Base-by-base conservation (phyloP, 2,113 vertebrate species). In the Rhipidura dahli region DNA sequence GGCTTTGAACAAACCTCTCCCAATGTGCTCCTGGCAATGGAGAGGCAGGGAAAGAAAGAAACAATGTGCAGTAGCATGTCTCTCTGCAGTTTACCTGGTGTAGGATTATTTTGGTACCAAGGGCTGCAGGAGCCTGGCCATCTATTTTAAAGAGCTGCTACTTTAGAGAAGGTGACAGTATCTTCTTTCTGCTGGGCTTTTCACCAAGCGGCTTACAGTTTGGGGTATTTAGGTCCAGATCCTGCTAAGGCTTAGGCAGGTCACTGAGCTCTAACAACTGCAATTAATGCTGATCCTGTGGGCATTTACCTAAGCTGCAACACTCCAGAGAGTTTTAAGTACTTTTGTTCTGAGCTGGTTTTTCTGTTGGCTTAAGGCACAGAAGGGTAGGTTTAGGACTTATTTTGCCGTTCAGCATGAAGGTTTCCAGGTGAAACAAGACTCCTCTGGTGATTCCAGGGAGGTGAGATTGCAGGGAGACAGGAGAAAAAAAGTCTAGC, bases 1-100 rank as follows among this genome's bases (percentile, higher is more conserved):
- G 2, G 42, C 47, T 73, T 37, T 13, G 19, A 45, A 73, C 28
- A 92, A 85, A 82, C 16, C 51, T 47, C 54, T 89, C 31, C 30
- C 4, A 2, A 5, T 0, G 1, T 1, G 7, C 15, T 68, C 64
- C 73, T 27, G 16, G 51, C 33, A 53, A 45, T 0, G 7, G 33
- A 78, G 30, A 40, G 18, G 35, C 7, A 6, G 39, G 47, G 8
- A 42, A 94, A 49, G n/a, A 88, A 10, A 59, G 6, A 30, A 79
- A 49, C 4, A 15, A 26, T 15, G 50, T 11, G 19, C 15, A 57
- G 11, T 9, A 81, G 11, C 1, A 1, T 18, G 5, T 17, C 16
- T 33, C n/a, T 51, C 69, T 18, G 31, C 16, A 5, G 20, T 51
- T 54, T 42, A 60, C 70, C 66, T 11, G 10, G 6, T 49, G 47